Conservation (phyloP, 2,797 vertebrate species). For the Brachymystax lenok region DNA sequence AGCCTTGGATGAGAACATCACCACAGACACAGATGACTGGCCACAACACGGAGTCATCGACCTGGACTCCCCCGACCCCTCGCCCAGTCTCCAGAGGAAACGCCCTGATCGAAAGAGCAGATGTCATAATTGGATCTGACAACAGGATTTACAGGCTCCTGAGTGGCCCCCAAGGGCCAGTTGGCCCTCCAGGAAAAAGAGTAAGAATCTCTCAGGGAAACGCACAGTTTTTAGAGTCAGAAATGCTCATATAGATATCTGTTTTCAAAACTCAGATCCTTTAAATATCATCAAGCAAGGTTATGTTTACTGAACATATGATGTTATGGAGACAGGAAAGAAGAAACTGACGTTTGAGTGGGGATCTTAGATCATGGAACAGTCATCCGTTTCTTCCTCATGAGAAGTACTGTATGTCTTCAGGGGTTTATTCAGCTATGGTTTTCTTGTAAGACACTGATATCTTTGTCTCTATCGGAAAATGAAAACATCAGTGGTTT, state of each 20-base stretch:
- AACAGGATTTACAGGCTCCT: slow-evolving; percentile 48
- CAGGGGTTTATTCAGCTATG: background rate
- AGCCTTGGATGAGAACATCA: slow-evolving; percentile 32
- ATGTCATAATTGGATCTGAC: slow-evolving; percentile 19
- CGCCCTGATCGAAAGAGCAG: slow-evolving; percentile 11
- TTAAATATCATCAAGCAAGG: too few species aligned
- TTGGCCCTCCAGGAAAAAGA: slow-evolving; percentile 66
- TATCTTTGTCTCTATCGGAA: slow-evolving; percentile 18
- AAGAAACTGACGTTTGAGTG: background rate
- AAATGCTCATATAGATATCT: background rate
- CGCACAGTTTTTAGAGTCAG: background rate
- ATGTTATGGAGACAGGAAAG: background rate
- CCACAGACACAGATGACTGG: fast-evolving
- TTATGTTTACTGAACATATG: background rate
- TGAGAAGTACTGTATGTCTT: background rate
- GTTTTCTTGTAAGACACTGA: slow-evolving; percentile 2
- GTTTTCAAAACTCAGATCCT: background rate
- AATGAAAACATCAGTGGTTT: slow-evolving; percentile 18
- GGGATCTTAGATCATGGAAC: background rate
- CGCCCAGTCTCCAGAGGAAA: slow-evolving; percentile 18
- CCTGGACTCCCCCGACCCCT: slow-evolving; percentile 25
- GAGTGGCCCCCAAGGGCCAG: slow-evolving; percentile 63
- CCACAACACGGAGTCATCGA: slow-evolving; percentile 21
- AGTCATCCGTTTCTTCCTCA: background rate
- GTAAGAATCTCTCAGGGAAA: slow-evolving; percentile 61